Evolutionary conservation across 2,113 vertebrate species (phyloP).

Genomic region (Tylochromis polylepis): DNA sequence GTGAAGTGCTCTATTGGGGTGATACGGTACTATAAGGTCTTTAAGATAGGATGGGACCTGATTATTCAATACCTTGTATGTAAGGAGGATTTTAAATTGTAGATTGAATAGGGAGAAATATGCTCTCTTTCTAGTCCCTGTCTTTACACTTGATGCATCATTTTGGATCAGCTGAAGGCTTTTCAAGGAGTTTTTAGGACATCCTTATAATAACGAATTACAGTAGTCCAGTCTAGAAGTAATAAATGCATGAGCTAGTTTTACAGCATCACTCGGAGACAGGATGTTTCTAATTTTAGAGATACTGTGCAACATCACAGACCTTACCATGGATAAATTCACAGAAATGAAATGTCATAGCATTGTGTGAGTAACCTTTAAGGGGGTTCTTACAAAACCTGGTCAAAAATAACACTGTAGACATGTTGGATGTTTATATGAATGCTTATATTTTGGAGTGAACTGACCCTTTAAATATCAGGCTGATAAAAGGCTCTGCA

Average conservation of each 20-base stretch:
- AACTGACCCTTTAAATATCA: not conserved
- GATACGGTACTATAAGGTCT: not conserved
- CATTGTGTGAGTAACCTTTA: not conserved
- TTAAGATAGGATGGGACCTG: not conserved
- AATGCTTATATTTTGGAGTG: not conserved
- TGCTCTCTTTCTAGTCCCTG: not conserved
- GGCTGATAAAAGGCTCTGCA: not conserved
- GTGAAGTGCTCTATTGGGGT: not conserved
- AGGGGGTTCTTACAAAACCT: not conserved
- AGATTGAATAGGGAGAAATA: not conserved
- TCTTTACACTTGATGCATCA: not conserved
- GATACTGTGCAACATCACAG: not conserved
- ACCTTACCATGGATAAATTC: not conserved
- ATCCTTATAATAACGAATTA: not conserved
- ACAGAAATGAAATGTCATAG: not conserved
- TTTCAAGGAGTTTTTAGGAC: not conserved
- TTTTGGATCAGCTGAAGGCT: not conserved
- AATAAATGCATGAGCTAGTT: not conserved
- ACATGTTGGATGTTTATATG: not conserved
- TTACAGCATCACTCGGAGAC: not conserved
- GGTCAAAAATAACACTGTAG: not conserved
- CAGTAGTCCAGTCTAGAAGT: not conserved
- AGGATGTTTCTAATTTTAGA: not conserved
- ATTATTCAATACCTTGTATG: not conserved
- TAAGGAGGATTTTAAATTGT: not conserved